Percentiles rank a stretch among this genome's conserved stretches.
Conservation (phyloP, 2,113 vertebrate species). For the Thermophis baileyi region DNA sequence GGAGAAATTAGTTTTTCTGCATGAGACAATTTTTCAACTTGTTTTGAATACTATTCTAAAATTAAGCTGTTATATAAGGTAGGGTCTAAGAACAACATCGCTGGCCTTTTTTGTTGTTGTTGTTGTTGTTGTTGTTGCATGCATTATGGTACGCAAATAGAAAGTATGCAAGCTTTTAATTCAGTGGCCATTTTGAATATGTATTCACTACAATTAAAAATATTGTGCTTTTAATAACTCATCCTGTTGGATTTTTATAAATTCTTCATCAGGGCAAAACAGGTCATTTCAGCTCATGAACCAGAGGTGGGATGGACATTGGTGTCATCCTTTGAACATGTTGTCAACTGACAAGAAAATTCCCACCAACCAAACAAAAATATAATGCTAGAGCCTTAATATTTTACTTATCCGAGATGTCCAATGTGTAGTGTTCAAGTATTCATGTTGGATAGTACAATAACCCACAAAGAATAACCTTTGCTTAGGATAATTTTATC, state of each 20-base stretch:
- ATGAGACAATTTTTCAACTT: not conserved
- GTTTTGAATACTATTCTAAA: not conserved
- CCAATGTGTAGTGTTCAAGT: not conserved
- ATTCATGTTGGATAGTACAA: not conserved
- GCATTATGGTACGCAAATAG: not conserved
- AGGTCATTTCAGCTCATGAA: not conserved
- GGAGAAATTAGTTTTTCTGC: not conserved
- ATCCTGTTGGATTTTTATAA: not conserved
- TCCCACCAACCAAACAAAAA: not conserved
- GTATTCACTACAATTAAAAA: not conserved
- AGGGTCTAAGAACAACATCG: not conserved
- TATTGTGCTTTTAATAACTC: not conserved
- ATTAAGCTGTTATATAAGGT: not conserved
- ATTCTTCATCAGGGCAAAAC: not conserved
- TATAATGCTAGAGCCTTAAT: not conserved
- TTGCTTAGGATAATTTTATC: not conserved
- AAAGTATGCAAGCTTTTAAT: not conserved
- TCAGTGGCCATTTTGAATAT: not conserved
- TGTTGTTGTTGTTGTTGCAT: not conserved
- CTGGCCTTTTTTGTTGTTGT: not conserved
- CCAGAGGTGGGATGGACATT: not conserved
- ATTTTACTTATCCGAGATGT: not conserved
- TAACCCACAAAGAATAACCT: not conserved
- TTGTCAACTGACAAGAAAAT: not conserved
- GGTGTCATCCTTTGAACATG: not conserved